These are phyloP conservation scores for Ahaetulla prasina DNA, from an alignment of 2,113 vertebrate genomes.

Conservation along the genomic window DNA sequence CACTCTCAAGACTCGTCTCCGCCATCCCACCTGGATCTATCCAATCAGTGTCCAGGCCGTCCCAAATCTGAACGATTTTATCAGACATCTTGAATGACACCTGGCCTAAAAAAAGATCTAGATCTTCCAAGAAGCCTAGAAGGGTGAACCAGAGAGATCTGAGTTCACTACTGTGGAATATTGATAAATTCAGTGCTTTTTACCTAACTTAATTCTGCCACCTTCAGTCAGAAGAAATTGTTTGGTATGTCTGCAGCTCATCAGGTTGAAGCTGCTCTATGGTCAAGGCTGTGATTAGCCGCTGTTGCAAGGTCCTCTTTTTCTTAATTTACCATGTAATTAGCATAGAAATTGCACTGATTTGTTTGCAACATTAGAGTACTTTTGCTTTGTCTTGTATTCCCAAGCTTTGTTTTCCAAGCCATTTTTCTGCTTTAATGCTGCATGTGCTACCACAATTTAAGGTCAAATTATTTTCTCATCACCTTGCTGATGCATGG, in stretches of 20 bases:
- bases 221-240: slow-evolving; percentile 75
- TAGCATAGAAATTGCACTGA: neutral
- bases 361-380: neutral
- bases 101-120: neutral
- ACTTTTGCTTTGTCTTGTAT: neutral
- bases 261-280: slow-evolving; percentile 62
- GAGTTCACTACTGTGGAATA: neutral
- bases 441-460: neutral
- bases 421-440: slow-evolving; percentile 12
- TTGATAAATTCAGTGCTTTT: slow-evolving; percentile 59
- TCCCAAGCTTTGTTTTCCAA: neutral
- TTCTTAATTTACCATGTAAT: neutral
- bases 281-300: slow-evolving; percentile 64
- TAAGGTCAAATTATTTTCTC: slow-evolving; percentile 39
- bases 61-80: too few species aligned
- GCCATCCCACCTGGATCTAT: too few species aligned
- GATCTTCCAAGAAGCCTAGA: neutral
- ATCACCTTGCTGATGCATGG: slow-evolving; percentile 25
- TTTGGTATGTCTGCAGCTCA: slow-evolving; percentile 63
- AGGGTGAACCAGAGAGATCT: neutral
- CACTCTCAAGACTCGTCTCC: too few species aligned
- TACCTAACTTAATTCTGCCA: slow-evolving; percentile 63
- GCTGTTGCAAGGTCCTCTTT: slow-evolving; percentile 25
- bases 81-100: neutral
- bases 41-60: too few species aligned